phyloP scores from a whole-genome alignment of 2,888 invertebrate genomes.

The Hydraecia micacea region DNA sequence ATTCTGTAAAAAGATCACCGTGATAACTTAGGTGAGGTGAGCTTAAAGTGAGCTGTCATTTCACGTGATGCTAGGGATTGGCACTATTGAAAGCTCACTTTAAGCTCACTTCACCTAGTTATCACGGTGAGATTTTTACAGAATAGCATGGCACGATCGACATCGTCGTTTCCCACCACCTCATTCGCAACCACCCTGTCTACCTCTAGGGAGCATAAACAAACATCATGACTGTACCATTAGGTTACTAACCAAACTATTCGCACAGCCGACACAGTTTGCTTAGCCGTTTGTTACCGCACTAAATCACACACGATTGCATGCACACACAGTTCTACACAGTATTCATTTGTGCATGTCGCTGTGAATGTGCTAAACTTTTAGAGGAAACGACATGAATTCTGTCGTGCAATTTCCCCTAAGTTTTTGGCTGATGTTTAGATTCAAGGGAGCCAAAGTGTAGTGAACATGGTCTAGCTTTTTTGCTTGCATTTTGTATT shows the following conservation, averaged over 20 bases:
- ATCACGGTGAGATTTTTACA: no score
- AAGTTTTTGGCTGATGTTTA: background rate
- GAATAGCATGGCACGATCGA: no score
- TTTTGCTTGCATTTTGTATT: background rate
- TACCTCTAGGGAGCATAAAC: background rate
- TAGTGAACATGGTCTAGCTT: background rate
- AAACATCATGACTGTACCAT: constrained; percentile 29
- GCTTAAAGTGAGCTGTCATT: no score
- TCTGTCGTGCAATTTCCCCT: constrained; percentile 12
- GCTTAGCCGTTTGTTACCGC: constrained; percentile 48
- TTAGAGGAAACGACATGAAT: constrained; percentile 19
- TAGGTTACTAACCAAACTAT: constrained; percentile 58
- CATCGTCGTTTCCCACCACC: background rate
- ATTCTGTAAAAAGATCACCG: no score
- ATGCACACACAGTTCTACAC: constrained; percentile 36
- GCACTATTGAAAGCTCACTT: no score
- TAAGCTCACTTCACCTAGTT: no score
- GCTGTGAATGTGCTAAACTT: constrained; percentile 40
- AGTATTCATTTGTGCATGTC: constrained; percentile 37
- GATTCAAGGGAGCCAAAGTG: background rate
- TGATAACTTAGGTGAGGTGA: no score
- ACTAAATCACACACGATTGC: constrained; percentile 64
- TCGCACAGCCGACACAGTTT: constrained; percentile 54
- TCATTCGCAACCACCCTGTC: background rate
- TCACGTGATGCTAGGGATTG: no score